phyloP scores from a whole-genome alignment of 1,140 invertebrate genomes.

The Conus betulinus region DNA sequence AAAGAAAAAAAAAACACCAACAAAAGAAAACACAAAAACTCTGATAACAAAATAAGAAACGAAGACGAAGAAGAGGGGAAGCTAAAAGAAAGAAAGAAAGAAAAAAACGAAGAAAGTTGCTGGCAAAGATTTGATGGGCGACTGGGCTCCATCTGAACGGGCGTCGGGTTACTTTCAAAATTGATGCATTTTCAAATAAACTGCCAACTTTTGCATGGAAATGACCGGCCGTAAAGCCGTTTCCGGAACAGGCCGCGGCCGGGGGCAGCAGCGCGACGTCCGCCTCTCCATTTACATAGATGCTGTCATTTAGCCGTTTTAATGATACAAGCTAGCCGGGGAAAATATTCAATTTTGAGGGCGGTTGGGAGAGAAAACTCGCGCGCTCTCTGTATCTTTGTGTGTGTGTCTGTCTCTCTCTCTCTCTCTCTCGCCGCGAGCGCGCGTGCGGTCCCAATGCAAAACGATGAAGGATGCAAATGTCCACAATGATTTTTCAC shows the following conservation, averaged over 20 bases:
- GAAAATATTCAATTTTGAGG: slow-evolving; percentile 23
- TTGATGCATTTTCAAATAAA: slow-evolving; percentile 35
- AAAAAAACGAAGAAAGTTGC: not conserved
- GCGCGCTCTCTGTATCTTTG: not conserved
- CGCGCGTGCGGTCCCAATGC: not conserved
- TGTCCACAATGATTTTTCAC: slow-evolving; percentile 29
- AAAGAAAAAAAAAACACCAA: too few relatives aligned
- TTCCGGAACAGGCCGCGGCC: not conserved
- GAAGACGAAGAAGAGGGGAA: too few relatives aligned
- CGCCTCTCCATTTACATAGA: slow-evolving; percentile 23
- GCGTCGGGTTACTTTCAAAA: slow-evolving; percentile 28
- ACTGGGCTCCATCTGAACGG: not conserved
- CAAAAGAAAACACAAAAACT: too few relatives aligned
- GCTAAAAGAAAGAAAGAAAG: too few relatives aligned
- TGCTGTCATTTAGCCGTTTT: slow-evolving; percentile 31
- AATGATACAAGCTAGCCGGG: slow-evolving; percentile 16
- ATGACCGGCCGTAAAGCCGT: slow-evolving; percentile 13
- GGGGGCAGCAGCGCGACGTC: not conserved
- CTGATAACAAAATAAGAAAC: too few relatives aligned
- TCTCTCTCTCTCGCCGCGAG: too few relatives aligned
- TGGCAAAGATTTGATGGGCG: slow-evolving; percentile 12
- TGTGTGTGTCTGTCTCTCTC: too few relatives aligned
- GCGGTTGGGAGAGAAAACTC: not conserved
- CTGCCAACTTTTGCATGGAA: slow-evolving; percentile 28
- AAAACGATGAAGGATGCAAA: slow-evolving; percentile 26